phyloP scores from a whole-genome alignment of 1,140 invertebrate species.

The Orussus abietinus region DNA sequence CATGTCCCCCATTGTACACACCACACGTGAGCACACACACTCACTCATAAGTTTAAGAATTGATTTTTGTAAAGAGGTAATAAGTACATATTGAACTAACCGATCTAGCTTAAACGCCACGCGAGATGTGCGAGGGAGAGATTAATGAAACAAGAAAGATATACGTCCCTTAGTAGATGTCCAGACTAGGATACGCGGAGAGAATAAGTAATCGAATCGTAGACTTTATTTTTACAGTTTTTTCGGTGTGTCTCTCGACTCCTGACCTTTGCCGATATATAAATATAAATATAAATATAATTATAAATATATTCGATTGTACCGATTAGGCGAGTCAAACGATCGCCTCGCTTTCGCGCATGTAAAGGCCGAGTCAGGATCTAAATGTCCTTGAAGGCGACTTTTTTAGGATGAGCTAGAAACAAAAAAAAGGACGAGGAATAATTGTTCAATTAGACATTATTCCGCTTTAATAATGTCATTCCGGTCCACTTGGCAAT shows the following conservation, averaged over 20 bases:
- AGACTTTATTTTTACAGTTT: slow-evolving; percentile 18
- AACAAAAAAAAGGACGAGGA: no score
- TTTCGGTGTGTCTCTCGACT: slow-evolving; percentile 9
- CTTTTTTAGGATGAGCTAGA: not conserved
- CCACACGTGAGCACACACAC: no score
- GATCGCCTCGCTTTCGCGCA: slow-evolving; percentile 3
- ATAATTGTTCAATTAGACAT: no score
- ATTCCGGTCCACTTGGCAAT: no score
- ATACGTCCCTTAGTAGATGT: slow-evolving; percentile 27
- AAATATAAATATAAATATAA: slow-evolving; percentile 3
- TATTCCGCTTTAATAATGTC: no score
- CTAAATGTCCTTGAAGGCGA: not conserved
- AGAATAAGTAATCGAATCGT: slow-evolving; percentile 10
- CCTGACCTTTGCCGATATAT: slow-evolving; percentile 7
- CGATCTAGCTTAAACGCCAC: slow-evolving; percentile 21
- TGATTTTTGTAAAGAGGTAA: slow-evolving; percentile 29
- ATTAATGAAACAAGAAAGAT: slow-evolving; percentile 15
- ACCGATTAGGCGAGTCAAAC: slow-evolving; percentile 5
- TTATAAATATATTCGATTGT: not conserved
- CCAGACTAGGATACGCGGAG: slow-evolving; percentile 10
- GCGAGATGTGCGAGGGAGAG: slow-evolving; percentile 9
- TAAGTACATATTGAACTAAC: slow-evolving; percentile 25
- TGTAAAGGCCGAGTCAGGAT: slow-evolving; percentile 1
- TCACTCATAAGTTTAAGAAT: slow-evolving; percentile 29
- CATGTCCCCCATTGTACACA: no score